These are phyloP conservation scores for Caenorhabditis angaria DNA, from an alignment of 2,888 invertebrate genomes.

Conservation along the genomic window DNA sequence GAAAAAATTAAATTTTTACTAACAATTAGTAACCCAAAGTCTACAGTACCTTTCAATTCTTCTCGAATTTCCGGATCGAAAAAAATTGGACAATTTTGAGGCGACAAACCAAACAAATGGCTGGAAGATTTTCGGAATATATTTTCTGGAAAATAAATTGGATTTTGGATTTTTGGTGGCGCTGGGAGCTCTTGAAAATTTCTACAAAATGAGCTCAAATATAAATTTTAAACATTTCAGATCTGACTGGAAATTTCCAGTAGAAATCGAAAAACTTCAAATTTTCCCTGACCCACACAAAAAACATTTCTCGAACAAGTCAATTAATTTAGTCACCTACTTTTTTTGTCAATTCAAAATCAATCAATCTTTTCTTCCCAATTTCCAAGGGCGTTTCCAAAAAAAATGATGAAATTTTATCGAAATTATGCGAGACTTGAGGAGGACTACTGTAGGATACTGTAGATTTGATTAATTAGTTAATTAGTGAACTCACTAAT, in stretches of 20 bases:
- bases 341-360: neutral
- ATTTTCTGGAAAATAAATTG: constrained; percentile 41
- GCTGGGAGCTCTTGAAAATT: too few species aligned
- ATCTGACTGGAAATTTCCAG: too few species aligned
- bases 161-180: too few species aligned
- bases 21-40: too few species aligned
- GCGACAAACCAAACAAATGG: constrained; percentile 59
- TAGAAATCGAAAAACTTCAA: too few species aligned
- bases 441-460: too few species aligned
- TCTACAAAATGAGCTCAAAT: too few species aligned
- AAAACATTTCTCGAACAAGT: neutral
- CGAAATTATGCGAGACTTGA: too few species aligned
- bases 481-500: too few species aligned
- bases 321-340: neutral
- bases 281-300: neutral
- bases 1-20: constrained; percentile 9
- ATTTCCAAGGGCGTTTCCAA: neutral
- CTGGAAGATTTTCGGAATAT: constrained; percentile 55
- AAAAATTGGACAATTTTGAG: constrained; percentile 45
- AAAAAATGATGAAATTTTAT: too few species aligned
- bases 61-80: constrained; percentile 51
- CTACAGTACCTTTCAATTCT: constrained; percentile 62
- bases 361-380: neutral
- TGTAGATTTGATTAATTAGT: too few species aligned
- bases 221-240: too few species aligned